Evolutionary conservation across 2,113 vertebrate genomes (phyloP).

Genomic region (Trachemys scripta): DNA sequence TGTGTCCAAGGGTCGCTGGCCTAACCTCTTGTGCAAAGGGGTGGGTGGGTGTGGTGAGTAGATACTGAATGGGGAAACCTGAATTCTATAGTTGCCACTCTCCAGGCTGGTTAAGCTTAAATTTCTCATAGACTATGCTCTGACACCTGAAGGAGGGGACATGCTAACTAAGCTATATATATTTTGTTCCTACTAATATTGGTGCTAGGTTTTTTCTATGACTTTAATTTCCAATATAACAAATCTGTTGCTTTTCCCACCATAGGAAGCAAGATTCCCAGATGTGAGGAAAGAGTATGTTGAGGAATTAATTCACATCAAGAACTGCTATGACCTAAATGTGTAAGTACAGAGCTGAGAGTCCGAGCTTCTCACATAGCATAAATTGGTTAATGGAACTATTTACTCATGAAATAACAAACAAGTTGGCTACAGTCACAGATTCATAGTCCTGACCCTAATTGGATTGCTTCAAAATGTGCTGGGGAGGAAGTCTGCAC

Average conservation of each 20-base stretch:
- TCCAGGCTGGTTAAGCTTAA: not conserved
- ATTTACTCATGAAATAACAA: not conserved
- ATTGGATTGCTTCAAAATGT: not conserved
- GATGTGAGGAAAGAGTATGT: conserved; percentile 82
- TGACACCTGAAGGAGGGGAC: not conserved
- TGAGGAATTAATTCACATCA: conserved; percentile 82
- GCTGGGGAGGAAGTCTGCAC: not conserved
- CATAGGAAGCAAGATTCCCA: conserved; percentile 85
- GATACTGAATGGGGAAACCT: not conserved
- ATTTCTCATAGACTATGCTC: not conserved
- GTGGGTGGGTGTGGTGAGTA: not conserved
- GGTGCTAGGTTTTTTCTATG: not conserved
- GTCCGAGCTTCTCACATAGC: not conserved
- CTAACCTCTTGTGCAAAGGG: not conserved
- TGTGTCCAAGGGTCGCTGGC: accelerated
- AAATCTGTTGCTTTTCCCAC: conserved; percentile 37
- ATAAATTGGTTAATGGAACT: not conserved
- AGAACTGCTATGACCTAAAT: conserved; percentile 85
- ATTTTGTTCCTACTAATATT: not conserved
- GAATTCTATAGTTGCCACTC: not conserved
- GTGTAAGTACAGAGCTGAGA: conserved; percentile 76
- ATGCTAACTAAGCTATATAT: not conserved
- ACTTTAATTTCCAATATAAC: not conserved
- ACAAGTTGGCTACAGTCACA: not conserved
- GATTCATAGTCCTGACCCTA: not conserved